These are phyloP conservation scores for Allolobophora icterica DNA, from an alignment of 2,888 invertebrate species.

Conservation along the genomic window DNA sequence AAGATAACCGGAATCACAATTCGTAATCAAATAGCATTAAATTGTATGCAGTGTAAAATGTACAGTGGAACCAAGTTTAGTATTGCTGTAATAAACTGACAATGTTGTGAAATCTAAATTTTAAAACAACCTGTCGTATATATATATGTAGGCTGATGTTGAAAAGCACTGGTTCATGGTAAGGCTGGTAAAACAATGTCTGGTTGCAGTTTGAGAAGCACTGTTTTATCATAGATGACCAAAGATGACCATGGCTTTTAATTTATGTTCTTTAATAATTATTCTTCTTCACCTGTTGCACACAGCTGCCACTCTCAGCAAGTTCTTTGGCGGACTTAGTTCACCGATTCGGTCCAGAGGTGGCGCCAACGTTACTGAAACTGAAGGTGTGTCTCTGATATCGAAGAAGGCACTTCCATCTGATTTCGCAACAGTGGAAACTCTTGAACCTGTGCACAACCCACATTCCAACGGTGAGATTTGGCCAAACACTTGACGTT, in stretches of 20 bases:
- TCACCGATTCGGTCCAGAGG: slow-evolving; percentile 5
- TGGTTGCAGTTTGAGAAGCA: no score
- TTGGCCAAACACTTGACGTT: neutral
- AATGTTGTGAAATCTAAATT: no score
- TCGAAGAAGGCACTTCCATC: slow-evolving; percentile 55
- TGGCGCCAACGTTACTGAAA: neutral
- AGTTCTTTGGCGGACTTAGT: slow-evolving; percentile 12
- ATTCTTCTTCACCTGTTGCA: neutral
- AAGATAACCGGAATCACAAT: no score
- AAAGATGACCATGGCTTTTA: neutral
- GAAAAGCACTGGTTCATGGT: no score
- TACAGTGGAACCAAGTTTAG: no score
- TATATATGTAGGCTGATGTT: no score
- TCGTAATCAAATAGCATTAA: no score
- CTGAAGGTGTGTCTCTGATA: slow-evolving; percentile 57
- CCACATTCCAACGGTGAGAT: slow-evolving; percentile 21
- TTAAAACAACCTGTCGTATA: no score
- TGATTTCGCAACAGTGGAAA: slow-evolving; percentile 35
- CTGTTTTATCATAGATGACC: neutral
- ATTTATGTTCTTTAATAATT: neutral
- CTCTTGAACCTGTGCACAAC: neutral
- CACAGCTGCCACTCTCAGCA: slow-evolving; percentile 21
- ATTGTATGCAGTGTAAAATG: no score
- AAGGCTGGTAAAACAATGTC: no score
- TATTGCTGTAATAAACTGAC: no score